Conservation (phyloP, 1,140 invertebrate species). For the Leptestheria dahalacensis region DNA sequence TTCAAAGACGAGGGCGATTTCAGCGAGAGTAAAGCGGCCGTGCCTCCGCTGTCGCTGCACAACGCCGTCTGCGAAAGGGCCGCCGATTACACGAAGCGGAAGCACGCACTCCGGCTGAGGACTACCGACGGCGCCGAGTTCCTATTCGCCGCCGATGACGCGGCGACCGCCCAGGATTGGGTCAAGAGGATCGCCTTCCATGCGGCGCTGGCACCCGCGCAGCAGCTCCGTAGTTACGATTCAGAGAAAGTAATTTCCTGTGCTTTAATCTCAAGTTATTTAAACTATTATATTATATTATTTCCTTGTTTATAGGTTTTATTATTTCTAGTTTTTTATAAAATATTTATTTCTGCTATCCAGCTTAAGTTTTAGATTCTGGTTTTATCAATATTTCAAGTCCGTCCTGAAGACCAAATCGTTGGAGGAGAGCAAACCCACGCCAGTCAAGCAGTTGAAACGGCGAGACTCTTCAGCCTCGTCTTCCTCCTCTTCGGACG, state of each 20-base stretch:
- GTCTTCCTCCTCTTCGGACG: not conserved
- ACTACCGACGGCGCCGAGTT: conserved; percentile 85
- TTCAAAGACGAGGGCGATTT: conserved; percentile 93
- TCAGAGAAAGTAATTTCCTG: conserved; percentile 27
- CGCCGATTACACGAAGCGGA: conserved; percentile 86
- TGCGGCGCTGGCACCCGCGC: conserved; percentile 71
- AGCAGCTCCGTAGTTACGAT: conserved; percentile 73
- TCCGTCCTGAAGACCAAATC: too few species aligned
- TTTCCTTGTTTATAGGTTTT: not conserved
- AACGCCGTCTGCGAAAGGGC: conserved; percentile 70
- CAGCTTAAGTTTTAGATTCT: conserved; percentile 2
- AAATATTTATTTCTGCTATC: too few species aligned
- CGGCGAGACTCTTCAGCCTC: not conserved
- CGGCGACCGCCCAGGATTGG: conserved; percentile 77
- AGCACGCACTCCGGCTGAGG: conserved; percentile 73
- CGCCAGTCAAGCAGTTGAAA: not conserved
- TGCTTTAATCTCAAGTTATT: not conserved
- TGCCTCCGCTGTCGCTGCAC: conserved; percentile 75
- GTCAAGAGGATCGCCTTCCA: conserved; percentile 85
- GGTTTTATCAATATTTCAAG: too few species aligned
- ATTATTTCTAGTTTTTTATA: too few species aligned
- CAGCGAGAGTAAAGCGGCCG: conserved; percentile 64
- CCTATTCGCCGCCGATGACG: conserved; percentile 59
- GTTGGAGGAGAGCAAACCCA: not conserved
- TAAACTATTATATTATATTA: not conserved